Base-by-base conservation (phyloP, 2,113 vertebrate genomes). In the Anser brachyrhynchus region DNA sequence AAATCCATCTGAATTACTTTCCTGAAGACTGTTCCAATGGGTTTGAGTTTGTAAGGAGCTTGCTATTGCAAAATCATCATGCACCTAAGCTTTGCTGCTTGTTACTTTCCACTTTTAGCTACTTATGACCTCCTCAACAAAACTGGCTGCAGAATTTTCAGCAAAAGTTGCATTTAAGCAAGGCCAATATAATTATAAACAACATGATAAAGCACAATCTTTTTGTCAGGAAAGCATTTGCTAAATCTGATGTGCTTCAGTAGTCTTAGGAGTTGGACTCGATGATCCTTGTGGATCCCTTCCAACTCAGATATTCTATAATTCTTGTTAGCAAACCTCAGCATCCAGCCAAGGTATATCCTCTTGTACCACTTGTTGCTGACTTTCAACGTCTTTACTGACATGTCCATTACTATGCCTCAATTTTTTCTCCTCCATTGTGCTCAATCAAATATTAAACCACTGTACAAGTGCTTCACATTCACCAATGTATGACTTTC, bases 301-400 rank as follows among this genome's bases (percentile, higher is more conserved):
- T 49, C 46, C 46, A 49, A 49, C 10, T 21, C 46, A 49, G 20
- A 22, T 49, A 49, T 11, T 49, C 46, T 44, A 17, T 49, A 20
- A 49, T 49, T 49, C 23, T 71, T 92, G 83, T 76, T 37, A 90
- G 74, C 71, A 94, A 92, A 73, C 54, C 77, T 85, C 89, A 95
- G 92, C 84, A 95, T 8, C 57, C 81, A 92, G 49, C 3, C 6
- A 3, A 29, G 9, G 26, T 39, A 84, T 11, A 70, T 62, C 29
- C 15, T 70, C 65, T 70, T 44, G 44, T 20, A 35, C 25, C 66
- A 22, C 55, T 92, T 72, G 41, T 25, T 93, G 52, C 69, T 65
- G 28, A 46, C 15, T 51, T 77, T 49, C 2, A 0, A 52, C 76
- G 55, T 16, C 29, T 79, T 78, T 33, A 69, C 22, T 4, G 3